phyloP scores from a whole-genome alignment of 1,140 invertebrate genomes.

The Diabrotica virgifera region DNA sequence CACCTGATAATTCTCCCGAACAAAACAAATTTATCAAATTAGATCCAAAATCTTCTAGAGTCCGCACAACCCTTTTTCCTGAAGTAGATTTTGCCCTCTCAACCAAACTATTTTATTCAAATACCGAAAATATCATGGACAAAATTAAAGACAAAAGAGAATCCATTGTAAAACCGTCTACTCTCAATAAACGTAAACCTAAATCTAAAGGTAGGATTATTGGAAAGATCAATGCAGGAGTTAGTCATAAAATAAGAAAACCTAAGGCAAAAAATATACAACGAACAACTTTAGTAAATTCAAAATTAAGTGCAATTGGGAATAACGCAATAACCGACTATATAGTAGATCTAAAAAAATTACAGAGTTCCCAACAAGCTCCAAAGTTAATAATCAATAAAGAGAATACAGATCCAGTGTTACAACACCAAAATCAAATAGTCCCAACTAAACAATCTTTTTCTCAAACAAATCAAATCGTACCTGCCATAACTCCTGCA shows the following conservation, averaged over 20 bases:
- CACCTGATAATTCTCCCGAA: conserved; percentile 24
- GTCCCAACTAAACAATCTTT: not conserved
- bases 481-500: not conserved
- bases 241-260: conserved; percentile 55
- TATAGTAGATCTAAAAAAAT: conserved; percentile 36
- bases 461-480: not conserved
- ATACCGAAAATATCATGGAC: conserved; percentile 34
- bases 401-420: conserved; percentile 13
- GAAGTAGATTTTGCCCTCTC: conserved; percentile 46
- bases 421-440: conserved; percentile 2
- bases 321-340: conserved; percentile 43
- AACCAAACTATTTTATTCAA: conserved; percentile 56
- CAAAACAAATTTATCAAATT: conserved; percentile 31
- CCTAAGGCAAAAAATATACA: conserved; percentile 50
- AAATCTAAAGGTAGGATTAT: conserved; percentile 24
- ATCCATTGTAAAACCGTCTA: not conserved
- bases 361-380: conserved; percentile 22
- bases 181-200: conserved; percentile 18
- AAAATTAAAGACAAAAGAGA: conserved; percentile 26
- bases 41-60: conserved; percentile 41
- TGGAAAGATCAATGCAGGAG: conserved; percentile 57
- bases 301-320: conserved; percentile 38
- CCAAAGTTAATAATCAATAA: conserved; percentile 14
- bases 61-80: conserved; percentile 44
- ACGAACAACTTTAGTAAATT: conserved; percentile 31